Conservation (phyloP, 2,797 vertebrate species). For the Vultur gryphus region DNA sequence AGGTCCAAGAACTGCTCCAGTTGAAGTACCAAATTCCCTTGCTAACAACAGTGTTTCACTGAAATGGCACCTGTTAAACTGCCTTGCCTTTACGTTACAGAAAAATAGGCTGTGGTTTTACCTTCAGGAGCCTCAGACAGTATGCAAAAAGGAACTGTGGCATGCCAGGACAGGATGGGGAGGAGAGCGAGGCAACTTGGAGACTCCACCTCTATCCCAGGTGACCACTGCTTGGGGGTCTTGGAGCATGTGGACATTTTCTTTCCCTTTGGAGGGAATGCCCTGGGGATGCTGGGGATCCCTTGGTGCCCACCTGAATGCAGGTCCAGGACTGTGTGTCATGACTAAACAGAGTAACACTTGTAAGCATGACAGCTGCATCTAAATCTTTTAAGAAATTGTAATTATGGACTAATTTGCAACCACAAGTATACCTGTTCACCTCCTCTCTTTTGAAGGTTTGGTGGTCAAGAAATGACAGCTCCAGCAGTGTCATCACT, state of each 20-base stretch:
- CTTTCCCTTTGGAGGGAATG: not conserved
- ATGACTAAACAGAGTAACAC: not conserved
- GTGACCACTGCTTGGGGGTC: not conserved
- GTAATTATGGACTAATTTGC: not conserved
- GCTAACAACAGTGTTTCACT: not conserved
- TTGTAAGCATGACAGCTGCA: not conserved
- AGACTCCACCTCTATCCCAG: not conserved
- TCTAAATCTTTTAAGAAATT: not conserved
- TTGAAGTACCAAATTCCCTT: not conserved
- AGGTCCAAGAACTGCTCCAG: not conserved
- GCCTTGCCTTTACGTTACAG: not conserved
- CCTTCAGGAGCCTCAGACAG: not conserved
- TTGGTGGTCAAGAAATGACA: not conserved
- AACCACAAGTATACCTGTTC: not conserved
- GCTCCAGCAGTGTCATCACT: not conserved
- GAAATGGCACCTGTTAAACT: not conserved
- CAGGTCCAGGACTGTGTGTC: not conserved
- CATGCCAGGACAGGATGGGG: not conserved
- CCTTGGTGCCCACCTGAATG: not conserved
- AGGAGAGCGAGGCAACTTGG: accelerated
- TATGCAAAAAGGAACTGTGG: not conserved
- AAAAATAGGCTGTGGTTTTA: not conserved
- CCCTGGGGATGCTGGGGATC: not conserved
- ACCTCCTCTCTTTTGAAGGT: not conserved
- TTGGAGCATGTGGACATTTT: not conserved